A percentile compares a stretch with the other conserved stretches of the same genome.
Evolutionary conservation across 2,797 vertebrate species (phyloP).

Genomic region (Pangasius sanitwongsei): DNA sequence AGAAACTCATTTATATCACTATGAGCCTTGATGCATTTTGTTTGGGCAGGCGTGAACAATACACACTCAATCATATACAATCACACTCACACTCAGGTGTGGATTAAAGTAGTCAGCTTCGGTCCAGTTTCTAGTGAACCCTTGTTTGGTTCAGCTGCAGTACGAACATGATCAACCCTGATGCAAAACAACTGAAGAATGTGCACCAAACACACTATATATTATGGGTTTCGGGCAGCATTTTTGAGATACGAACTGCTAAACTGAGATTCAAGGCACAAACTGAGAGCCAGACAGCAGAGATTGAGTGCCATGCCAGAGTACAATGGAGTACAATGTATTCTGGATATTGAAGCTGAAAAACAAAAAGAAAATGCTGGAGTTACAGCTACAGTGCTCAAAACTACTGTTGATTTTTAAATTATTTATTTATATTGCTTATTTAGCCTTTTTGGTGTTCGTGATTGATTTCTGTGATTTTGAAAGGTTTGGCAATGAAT

Average conservation of each 20-base stretch:
- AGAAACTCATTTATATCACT: neutral
- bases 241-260: conserved; percentile 1
- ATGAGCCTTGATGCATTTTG: neutral
- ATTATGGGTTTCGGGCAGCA: neutral
- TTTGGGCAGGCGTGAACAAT: neutral
- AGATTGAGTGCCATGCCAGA: neutral
- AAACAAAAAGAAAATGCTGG: neutral
- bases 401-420: neutral
- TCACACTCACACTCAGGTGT: neutral
- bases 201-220: neutral
- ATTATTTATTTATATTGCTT: neutral
- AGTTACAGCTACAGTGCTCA: neutral
- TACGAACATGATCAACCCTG: neutral
- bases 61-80: neutral
- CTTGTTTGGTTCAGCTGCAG: neutral
- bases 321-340: neutral
- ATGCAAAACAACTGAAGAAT: neutral
- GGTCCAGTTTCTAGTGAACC: neutral
- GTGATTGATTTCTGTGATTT: neutral
- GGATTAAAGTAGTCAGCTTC: neutral
- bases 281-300: conserved; percentile 4
- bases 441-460: neutral
- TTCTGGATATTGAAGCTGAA: neutral
- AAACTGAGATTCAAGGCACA: neutral
- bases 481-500: neutral